Evolutionary conservation across 2,797 vertebrate genomes (phyloP), one percentile per base, ranked within the genome.

Genomic region (Siniperca undulata): DNA sequence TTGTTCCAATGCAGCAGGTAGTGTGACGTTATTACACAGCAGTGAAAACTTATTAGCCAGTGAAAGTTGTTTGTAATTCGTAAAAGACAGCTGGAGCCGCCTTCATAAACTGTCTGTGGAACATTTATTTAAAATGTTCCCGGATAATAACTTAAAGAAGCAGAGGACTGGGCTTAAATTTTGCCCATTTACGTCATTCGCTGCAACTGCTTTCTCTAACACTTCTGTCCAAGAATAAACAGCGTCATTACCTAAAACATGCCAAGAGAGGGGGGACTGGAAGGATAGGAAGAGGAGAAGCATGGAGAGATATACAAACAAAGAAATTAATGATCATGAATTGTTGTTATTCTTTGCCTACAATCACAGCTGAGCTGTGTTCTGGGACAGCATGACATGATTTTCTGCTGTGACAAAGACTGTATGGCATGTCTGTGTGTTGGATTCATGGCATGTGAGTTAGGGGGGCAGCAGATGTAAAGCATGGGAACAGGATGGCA

Each of bases 401-500:
- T 46, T 61, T 52, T 73, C 24, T 75, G 62, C 30, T 40, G 53
- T 83, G 75, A 74, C 66, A 82, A 55, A 75, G 58, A 48, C 27
- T 70, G 68, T 10, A 71, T 52, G 40, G 36, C 48, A 44, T 67
- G 61, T 5, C 1, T 50, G 20, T 44, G 64, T 74, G 68, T 65
- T 50, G 5, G 48, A 27, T 50, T 70, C 24, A n/a, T n/a, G 7
- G 44, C 17, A 6, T 75, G 75, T 7, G 82, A 56, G 46, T 77
- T 52, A 16, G 56, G n/a, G 50, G 44, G 60, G 17, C 46, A 74
- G 78, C 79, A 79, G 81, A 81, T 70, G 74, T 62, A 80, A 73
- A 69, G 65, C 44, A 88, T 22, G 40, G 59, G 30, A 78, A 82
- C 81, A 84, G 44, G 50, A 80, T 40, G 80, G 50, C 70, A 78